Evolutionary conservation across 2,888 invertebrate genomes (phyloP), one percentile per base, ranked within the genome.

Genomic region (Petrolisthes manimaculis): DNA sequence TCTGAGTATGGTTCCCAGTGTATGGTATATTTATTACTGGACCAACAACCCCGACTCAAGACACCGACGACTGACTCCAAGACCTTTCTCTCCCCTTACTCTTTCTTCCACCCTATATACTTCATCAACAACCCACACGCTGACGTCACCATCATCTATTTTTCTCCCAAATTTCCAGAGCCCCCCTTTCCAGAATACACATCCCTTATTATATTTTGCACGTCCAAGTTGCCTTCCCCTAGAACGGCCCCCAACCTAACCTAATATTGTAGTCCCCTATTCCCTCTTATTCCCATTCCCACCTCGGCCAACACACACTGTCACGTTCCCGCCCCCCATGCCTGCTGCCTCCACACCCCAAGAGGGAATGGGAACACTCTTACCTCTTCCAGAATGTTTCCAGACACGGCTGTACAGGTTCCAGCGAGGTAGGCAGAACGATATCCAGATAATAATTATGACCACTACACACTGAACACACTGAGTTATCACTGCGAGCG

Each of bases 321-420:
- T 8, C 5, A 55, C 55, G 80, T 14, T 21, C 4, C 8, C n/a
- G 80, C 8, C 21, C 3, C 14, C 53, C 18, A 12, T 79, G 12
- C 53, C 79, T 54, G 54, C 54, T 21, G 4, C 8, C 12, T n/a
- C 6, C 55, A 55, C 18, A 55, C 21, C 24, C 83, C 69, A 83
- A 83, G 83, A 83, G 69, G 87, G 86, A 87, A 87, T 79, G 71
- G 71, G 56, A 71, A 69, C 77, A 67, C n/a, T 74, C 87, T 83
- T 74, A 87, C 87, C 87, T 87, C 87, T 87, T 79, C 83, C 55
- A 83, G 61, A 79, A 37, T 53, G 56, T 24, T 21, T 81, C 71
- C 79, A 55, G 78, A 51, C 21, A 69, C 53, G 24, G 56, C 37
- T 79, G 69, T 71, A n/a, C 37, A 55, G 71, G 67, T 54, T 54